Percentiles rank a stretch among this genome's conserved stretches.
Conservation (phyloP, 2,797 vertebrate genomes). For the Lepidocolaptes lacrymiger region DNA sequence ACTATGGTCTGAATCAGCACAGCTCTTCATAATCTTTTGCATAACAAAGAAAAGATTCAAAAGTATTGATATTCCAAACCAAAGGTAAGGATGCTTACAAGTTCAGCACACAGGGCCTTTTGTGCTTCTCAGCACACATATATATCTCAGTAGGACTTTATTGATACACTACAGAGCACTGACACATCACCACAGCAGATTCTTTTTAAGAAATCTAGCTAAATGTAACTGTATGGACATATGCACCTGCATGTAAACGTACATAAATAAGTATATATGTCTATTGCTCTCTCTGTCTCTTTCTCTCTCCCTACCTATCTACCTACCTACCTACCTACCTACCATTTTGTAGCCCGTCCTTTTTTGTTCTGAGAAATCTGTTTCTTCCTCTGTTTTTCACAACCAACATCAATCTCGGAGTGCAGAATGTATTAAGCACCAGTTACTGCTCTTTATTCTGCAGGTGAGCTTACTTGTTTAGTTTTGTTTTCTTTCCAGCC, state of each 20-base stretch:
- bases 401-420: background rate
- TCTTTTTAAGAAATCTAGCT: background rate
- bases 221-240: background rate
- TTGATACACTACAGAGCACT: background rate
- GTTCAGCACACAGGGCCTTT: background rate
- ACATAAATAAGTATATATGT: rapidly evolving
- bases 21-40: background rate
- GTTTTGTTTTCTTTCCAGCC: conserved; percentile 21
- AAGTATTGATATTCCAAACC: background rate
- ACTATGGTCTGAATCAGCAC: background rate
- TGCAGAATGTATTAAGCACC: background rate
- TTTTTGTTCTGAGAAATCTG: background rate
- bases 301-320: background rate
- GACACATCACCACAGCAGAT: background rate
- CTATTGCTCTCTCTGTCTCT: background rate
- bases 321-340: background rate
- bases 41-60: background rate
- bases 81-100: background rate
- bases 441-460: conserved; percentile 6
- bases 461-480: background rate
- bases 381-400: background rate
- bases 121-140: background rate
- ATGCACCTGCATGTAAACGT: rapidly evolving
- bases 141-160: background rate
- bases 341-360: background rate